Evolutionary conservation across 2,113 vertebrate genomes (phyloP), one percentile per base, ranked within the genome.

Genomic region (Hippolais icterina): DNA sequence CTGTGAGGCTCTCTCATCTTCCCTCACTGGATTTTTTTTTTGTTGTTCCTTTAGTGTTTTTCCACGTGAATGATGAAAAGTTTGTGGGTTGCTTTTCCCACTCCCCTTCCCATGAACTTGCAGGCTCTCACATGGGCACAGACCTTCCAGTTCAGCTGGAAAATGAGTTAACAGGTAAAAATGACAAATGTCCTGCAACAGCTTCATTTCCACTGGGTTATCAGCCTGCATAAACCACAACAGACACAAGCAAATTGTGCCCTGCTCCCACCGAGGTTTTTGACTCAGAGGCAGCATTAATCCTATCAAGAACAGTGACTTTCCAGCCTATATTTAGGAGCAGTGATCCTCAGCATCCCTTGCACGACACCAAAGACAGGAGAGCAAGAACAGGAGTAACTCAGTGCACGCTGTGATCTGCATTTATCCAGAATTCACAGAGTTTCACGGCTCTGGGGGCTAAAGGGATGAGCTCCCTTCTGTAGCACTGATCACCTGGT

Each of bases 1-100:
- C 33, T 42, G 41, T 66, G 44, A 76, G 31, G 46, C 15, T 93
- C 75, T 94, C 95, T 82, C 76, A 74, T 60, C 64, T 28, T 52
- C 42, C 33, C 41, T 59, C 39, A 33, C 24, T 33, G 37, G 49
- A 20, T 14, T 33, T 44, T 49, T 52, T 44, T 21, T 17, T 80
- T 33, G 31, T 29, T 35, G n/a, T 35, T 61, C 41, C 10, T 52
- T 42, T 35, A 39, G 7, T 44, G 87, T 66, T 87, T 87, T 83
- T 72, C 49, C 86, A 24, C 7, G 8, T 70, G 50, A 75, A 72
- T 66, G 53, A 81, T 21, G 27, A 71, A 19, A 87, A 83, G 66
- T 59, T 81, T 41, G 49, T 44, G 54, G 21, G 39, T 31, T 87
- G 64, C 12, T 87, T 89, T 93, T 78, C 47, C 39, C 50, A 59